These are phyloP conservation scores for Flabesymbios commensalis DNA, from an alignment of 2,888 invertebrate genomes.

Conservation along the genomic window DNA sequence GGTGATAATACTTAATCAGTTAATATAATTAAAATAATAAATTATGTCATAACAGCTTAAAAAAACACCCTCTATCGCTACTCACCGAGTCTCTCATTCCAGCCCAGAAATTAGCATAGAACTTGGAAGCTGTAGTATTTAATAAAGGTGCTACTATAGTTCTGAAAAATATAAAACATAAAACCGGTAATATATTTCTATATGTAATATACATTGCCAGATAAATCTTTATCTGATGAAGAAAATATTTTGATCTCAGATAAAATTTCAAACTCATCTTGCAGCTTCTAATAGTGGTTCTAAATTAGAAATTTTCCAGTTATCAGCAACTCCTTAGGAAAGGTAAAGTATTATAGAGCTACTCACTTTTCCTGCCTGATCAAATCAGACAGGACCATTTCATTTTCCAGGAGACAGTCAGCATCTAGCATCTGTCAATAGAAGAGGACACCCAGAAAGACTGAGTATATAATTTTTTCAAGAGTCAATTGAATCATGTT, in stretches of 20 bases:
- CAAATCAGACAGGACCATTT: slow-evolving; percentile 63
- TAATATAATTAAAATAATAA: too few relatives aligned
- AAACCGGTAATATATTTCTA: neutral
- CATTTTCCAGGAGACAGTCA: slow-evolving; percentile 62
- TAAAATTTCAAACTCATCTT: neutral
- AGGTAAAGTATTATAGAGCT: too few relatives aligned
- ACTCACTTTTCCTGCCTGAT: slow-evolving; percentile 63
- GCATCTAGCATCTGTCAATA: slow-evolving; percentile 57
- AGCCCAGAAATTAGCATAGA: slow-evolving; percentile 96
- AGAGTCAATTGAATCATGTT: neutral
- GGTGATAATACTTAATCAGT: too few relatives aligned
- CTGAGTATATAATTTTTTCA: neutral
- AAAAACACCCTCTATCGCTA: too few relatives aligned
- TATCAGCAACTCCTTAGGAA: too few relatives aligned
- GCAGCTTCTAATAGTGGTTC: neutral
- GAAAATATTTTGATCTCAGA: neutral
- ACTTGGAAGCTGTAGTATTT: slow-evolving; percentile 72
- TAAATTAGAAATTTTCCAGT: too few relatives aligned
- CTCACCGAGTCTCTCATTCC: slow-evolving; percentile 78
- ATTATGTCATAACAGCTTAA: too few relatives aligned
- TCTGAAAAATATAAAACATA: slow-evolving; percentile 38
- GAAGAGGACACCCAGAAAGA: neutral
- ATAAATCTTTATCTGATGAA: neutral
- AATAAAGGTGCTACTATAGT: slow-evolving; percentile 81
- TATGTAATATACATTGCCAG: neutral